A percentile compares a stretch with the other conserved stretches of the same genome.
Evolutionary conservation across 2,888 invertebrate species (phyloP).

Genomic region (Cephus sareptanus): DNA sequence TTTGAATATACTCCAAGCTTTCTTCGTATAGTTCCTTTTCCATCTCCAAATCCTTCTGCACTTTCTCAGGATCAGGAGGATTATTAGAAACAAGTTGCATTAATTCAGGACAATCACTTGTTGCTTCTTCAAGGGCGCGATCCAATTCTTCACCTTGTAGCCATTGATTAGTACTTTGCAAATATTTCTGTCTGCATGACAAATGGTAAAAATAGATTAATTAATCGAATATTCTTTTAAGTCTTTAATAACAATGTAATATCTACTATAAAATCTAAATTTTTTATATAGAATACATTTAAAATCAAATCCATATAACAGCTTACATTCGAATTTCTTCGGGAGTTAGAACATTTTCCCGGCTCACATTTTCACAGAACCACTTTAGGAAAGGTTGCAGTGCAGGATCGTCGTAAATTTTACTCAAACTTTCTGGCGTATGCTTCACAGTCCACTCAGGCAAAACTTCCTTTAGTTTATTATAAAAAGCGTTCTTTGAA

Average conservation of each 20-base stretch:
- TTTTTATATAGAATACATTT: neutral
- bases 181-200: conserved; percentile 40
- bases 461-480: conserved; percentile 49
- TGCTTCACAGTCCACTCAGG: conserved; percentile 44
- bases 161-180: conserved; percentile 48
- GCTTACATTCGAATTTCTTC: conserved; percentile 53
- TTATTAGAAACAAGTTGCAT: conserved; percentile 40
- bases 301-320: neutral
- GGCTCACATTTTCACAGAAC: conserved; percentile 52
- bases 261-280: neutral
- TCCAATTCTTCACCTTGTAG: conserved; percentile 50
- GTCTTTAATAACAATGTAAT: neutral
- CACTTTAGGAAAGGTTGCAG: conserved; percentile 57
- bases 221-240: neutral
- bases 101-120: conserved; percentile 49
- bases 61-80: conserved; percentile 26
- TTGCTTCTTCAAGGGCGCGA: conserved; percentile 41
- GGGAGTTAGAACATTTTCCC: conserved; percentile 50
- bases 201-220: conserved; percentile 9
- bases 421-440: conserved; percentile 46
- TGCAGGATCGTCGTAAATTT: conserved; percentile 46
- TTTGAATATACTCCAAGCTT: conserved; percentile 44
- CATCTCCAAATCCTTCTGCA: conserved; percentile 32
- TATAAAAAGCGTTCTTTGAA: conserved; percentile 40
- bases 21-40: conserved; percentile 44